These are phyloP conservation scores for Neotoma lepida DNA, from an alignment of 2,113 vertebrate species.

Conservation along the genomic window DNA sequence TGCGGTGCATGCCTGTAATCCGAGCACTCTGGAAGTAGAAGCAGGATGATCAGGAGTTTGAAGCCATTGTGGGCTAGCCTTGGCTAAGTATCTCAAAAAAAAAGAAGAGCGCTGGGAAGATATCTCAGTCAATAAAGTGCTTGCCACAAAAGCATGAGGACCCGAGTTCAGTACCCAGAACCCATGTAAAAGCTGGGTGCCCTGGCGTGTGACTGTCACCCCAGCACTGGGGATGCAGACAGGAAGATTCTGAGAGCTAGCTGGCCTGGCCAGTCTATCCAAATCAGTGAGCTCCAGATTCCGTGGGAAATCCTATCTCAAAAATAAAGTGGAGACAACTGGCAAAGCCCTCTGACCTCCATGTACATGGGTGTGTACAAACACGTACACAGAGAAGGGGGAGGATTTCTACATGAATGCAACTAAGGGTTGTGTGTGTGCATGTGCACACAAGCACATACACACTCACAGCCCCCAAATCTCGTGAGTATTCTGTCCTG, in stretches of 20 bases:
- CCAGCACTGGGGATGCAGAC: background rate
- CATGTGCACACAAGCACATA: accelerated
- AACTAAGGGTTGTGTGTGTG: accelerated
- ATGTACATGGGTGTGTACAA: background rate
- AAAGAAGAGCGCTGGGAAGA: background rate
- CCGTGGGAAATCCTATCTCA: background rate
- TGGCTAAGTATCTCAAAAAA: background rate
- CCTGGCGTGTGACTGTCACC: too few species aligned
- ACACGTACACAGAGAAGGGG: background rate
- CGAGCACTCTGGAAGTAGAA: background rate
- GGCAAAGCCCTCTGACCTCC: background rate
- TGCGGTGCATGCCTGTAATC: background rate
- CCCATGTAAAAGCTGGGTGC: too few species aligned
- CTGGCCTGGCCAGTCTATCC: background rate
- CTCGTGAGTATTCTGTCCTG: background rate
- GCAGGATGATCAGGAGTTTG: background rate
- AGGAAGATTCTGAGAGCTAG: background rate
- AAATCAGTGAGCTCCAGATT: background rate
- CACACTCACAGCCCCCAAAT: background rate
- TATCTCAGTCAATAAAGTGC: background rate
- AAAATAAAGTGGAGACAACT: background rate
- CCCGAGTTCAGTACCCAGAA: background rate
- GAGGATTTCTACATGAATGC: background rate
- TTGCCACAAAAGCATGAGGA: background rate
- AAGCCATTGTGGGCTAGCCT: background rate